Evolutionary conservation across 2,113 vertebrate genomes (phyloP).

Genomic region (Lagopus leucura): DNA sequence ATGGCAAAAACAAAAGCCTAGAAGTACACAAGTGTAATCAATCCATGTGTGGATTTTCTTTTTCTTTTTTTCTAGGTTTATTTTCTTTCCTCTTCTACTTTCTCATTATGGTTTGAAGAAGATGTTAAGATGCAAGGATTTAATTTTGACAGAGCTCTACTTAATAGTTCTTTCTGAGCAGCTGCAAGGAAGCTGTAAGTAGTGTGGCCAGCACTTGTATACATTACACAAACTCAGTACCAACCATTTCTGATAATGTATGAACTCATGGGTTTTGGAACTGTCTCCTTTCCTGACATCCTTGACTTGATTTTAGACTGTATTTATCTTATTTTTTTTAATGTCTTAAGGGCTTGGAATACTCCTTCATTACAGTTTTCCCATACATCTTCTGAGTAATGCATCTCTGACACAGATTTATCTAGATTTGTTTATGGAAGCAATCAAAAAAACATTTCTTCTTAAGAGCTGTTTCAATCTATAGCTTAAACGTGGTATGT

Average conservation of each 20-base stretch:
- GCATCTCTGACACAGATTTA: neutral
- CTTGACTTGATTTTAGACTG: neutral
- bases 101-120: conserved; percentile 10
- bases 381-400: neutral
- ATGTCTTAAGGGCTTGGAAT: neutral
- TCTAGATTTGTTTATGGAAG: neutral
- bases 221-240: neutral
- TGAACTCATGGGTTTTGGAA: neutral
- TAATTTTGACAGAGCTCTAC: neutral
- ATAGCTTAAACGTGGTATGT: neutral
- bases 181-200: neutral
- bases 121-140: neutral
- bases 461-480: neutral
- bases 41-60: neutral
- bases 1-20: neutral
- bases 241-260: neutral
- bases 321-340: neutral
- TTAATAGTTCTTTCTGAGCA: neutral
- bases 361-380: neutral
- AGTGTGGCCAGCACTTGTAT: neutral
- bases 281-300: neutral
- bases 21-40: neutral
- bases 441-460: neutral
- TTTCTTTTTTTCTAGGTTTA: neutral
- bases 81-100: neutral